Conservation (phyloP, 2,113 vertebrate species). For the Trogon surrucura region DNA sequence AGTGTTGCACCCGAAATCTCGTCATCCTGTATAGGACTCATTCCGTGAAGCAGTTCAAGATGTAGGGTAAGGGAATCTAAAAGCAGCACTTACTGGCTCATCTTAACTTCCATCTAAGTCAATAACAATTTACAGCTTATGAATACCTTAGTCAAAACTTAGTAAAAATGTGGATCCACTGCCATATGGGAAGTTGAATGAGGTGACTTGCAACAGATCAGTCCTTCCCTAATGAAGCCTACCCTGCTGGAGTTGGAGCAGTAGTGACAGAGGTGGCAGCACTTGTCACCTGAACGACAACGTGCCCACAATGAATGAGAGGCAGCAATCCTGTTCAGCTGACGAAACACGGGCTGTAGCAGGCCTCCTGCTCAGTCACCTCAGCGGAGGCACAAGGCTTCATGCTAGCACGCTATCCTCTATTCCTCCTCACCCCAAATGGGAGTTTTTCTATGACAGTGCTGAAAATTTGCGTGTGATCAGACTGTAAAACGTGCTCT, state of each 20-base stretch:
- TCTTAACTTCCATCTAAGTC: not conserved
- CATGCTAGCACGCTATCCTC: not conserved
- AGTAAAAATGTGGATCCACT: not conserved
- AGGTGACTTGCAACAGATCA: not conserved
- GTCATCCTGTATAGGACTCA: not conserved
- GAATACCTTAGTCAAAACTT: not conserved
- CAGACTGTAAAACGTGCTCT: not conserved
- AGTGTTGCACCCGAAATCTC: not conserved
- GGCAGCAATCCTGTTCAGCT: not conserved
- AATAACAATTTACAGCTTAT: not conserved
- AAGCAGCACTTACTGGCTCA: not conserved
- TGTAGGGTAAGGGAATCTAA: not conserved
- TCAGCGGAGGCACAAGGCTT: not conserved
- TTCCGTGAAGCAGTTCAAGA: not conserved
- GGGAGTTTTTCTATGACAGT: not conserved
- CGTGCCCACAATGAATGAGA: not conserved
- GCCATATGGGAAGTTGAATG: not conserved
- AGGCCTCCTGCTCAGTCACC: not conserved
- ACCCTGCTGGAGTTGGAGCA: rapidly evolving
- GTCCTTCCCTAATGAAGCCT: not conserved
- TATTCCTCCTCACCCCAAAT: not conserved
- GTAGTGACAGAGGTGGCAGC: not conserved
- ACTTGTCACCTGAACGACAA: not conserved
- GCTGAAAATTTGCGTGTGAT: not conserved
- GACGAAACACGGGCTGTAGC: not conserved